Conservation (phyloP, 1,140 invertebrate genomes). For the Neotoxoptera formosana region DNA sequence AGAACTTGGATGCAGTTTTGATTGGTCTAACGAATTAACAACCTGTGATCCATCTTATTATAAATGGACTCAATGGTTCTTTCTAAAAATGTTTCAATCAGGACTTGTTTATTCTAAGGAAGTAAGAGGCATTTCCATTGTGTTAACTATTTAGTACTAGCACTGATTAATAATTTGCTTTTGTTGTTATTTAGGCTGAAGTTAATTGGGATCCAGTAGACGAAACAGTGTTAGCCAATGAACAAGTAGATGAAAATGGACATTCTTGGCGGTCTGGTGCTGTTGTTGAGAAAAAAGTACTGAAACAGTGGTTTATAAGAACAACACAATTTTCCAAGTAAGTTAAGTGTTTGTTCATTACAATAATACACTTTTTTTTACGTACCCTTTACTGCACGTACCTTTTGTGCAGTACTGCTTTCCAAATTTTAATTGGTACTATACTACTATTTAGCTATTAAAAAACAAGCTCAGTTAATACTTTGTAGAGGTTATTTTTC, state of each 20-base stretch:
- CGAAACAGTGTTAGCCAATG: conserved; percentile 95
- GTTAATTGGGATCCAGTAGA: conserved; percentile 99
- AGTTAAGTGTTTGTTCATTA: conserved; percentile 61
- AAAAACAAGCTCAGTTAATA: neutral
- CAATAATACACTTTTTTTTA: neutral
- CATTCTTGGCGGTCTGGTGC: conserved; percentile 97
- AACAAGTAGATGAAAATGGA: conserved; percentile 94
- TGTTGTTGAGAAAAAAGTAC: conserved; percentile 81
- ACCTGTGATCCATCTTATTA: conserved; percentile 84
- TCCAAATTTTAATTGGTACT: too few species aligned
- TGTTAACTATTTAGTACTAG: neutral
- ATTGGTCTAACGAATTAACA: conserved; percentile 89
- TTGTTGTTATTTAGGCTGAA: conserved; percentile 69
- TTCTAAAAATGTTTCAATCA: conserved; percentile 86
- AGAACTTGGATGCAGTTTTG: conserved; percentile 85
- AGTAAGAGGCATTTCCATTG: conserved; percentile 65
- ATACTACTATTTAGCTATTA: neutral
- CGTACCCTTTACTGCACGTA: neutral
- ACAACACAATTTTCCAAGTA: conserved; percentile 89
- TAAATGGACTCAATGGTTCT: conserved; percentile 95
- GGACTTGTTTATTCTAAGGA: conserved; percentile 88
- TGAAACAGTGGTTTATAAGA: conserved; percentile 96
- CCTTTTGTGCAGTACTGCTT: neutral
- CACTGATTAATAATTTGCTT: neutral
- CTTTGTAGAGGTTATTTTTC: neutral